phyloP scores from a whole-genome alignment of 2,888 invertebrate species.

The Chelonus formosanus region DNA sequence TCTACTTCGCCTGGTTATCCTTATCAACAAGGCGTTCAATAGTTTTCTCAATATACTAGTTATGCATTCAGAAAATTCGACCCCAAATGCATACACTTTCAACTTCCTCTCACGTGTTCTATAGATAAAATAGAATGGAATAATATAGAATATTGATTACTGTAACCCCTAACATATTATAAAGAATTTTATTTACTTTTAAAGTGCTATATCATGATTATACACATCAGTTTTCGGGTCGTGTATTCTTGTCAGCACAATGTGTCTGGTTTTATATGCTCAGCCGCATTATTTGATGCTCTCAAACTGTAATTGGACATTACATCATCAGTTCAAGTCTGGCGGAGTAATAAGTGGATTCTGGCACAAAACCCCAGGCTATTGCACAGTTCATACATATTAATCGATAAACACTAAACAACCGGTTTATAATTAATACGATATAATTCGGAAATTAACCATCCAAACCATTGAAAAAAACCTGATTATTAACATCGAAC shows the following conservation, averaged over 20 bases:
- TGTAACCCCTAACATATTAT: too few relatives aligned
- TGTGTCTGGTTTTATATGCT: background rate
- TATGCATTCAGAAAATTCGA: too few relatives aligned
- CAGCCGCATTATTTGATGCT: background rate
- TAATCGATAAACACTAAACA: slow-evolving; percentile 1
- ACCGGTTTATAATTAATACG: background rate
- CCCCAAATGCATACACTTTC: too few relatives aligned
- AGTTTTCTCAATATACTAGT: too few relatives aligned
- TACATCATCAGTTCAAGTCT: background rate
- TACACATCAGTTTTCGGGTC: too few relatives aligned
- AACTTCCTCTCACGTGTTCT: too few relatives aligned
- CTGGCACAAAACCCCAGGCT: slow-evolving; percentile 2
- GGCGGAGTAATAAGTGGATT: slow-evolving; percentile 2
- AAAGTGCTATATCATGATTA: too few relatives aligned
- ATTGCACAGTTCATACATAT: background rate
- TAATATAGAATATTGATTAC: too few relatives aligned
- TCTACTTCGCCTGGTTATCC: too few relatives aligned
- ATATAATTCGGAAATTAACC: background rate
- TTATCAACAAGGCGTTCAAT: too few relatives aligned
- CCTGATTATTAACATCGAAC: background rate
- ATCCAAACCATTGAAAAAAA: background rate
- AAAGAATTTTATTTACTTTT: too few relatives aligned
- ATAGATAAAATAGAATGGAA: too few relatives aligned
- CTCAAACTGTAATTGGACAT: slow-evolving; percentile 6
- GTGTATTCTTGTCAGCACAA: background rate